A percentile compares a stretch with the other conserved stretches of the same genome.
phyloP scores from a whole-genome alignment of 2,113 vertebrate species.

The Anarrhichthys ocellatus region DNA sequence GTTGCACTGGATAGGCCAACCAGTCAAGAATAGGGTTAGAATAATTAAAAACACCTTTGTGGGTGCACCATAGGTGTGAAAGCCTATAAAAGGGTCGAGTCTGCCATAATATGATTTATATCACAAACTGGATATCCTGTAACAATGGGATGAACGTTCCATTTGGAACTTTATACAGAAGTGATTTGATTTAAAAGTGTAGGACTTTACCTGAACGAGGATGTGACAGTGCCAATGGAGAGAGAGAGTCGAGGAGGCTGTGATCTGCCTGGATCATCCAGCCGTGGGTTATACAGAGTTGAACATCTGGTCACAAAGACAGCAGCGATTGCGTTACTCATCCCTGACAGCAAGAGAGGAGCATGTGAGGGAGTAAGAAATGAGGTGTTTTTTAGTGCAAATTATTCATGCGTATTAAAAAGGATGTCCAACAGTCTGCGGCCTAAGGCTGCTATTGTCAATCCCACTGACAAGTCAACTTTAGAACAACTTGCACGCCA shows the following conservation, averaged over 20 bases:
- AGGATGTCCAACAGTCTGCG: not conserved
- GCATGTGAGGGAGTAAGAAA: not conserved
- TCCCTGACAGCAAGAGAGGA: slow-evolving; percentile 40
- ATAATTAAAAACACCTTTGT: not conserved
- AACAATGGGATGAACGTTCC: not conserved
- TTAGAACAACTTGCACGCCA: slow-evolving; percentile 1
- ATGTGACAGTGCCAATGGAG: slow-evolving; percentile 13
- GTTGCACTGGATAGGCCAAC: not conserved
- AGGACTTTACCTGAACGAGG: slow-evolving; percentile 6
- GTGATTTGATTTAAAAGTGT: slow-evolving; percentile 6
- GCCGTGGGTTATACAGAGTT: slow-evolving; percentile 63
- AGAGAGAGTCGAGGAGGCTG: slow-evolving; percentile 1
- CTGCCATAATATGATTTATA: not conserved
- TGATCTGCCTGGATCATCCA: slow-evolving; percentile 56
- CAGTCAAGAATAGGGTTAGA: not conserved
- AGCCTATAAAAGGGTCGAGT: not conserved
- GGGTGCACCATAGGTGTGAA: not conserved
- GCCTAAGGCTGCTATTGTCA: not conserved
- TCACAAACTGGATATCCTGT: not conserved
- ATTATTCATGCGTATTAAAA: slow-evolving; percentile 3
- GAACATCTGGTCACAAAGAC: slow-evolving; percentile 72
- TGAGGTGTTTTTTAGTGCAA: slow-evolving; percentile 3
- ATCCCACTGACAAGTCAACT: slow-evolving; percentile 19
- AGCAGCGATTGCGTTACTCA: slow-evolving; percentile 65
- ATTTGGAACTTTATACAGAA: not conserved